Evolutionary conservation across 2,888 invertebrate genomes (phyloP), one percentile per base, ranked within the genome.

Genomic region (Conomelus anceps): DNA sequence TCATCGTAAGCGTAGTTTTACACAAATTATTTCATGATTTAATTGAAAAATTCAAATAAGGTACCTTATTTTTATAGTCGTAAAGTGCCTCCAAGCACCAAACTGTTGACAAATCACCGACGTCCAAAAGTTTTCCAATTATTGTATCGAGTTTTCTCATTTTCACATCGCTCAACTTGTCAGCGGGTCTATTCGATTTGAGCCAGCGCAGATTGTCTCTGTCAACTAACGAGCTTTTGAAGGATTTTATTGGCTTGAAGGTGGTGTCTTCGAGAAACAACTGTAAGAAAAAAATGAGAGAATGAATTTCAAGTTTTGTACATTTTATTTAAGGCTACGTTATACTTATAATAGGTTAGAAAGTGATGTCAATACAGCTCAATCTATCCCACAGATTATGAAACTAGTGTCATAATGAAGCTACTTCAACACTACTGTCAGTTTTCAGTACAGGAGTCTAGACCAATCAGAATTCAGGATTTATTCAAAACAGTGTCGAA

Each of bases 31-130:
- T n/a, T n/a, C n/a, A n/a, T n/a, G n/a, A n/a, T n/a, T n/a, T n/a
- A n/a, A n/a, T n/a, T n/a, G n/a, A n/a, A n/a, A n/a, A n/a, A n/a
- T n/a, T n/a, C n/a, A n/a, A 63, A 11, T 34, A 17, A 23, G n/a
- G 22, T 88, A 93, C 93, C 91, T 92, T 92, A 90, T 93, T 93
- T 89, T 92, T 92, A 23, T 92, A 92, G 89, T 92, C 92, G 89
- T 93, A 93, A 89, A 93, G 92, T 0, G 92, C 91, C 90, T 94
- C 94, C 88, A 96, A 92, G 90, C 95, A 94, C 88, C 96, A 94
- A 0, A 96, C 96, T 90, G 95, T 94, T 84, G 94, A 94, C 89
- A 96, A 92, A 91, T 95, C 93, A 88, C 94, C 95, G 89, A 94
- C 92, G 91, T 95, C 95, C 41, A 96, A 92, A 22, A 96, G 85